Percentiles rank a stretch among this genome's conserved stretches.
Evolutionary conservation across 2,888 invertebrate species (phyloP).

Genomic region (Ormia ochracea): DNA sequence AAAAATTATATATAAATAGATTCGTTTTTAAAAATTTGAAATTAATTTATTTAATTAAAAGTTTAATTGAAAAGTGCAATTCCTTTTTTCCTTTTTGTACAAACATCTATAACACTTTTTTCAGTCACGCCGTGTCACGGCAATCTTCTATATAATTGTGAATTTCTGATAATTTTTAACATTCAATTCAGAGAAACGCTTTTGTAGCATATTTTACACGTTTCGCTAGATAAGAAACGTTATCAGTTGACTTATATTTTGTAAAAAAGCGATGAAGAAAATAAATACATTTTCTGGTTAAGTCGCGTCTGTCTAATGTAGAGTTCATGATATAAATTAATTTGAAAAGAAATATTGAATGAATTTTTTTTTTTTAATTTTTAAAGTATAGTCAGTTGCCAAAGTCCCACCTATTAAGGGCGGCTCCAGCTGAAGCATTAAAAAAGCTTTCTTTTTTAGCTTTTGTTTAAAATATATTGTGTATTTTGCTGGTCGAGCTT

Average conservation of each 20-base stretch:
- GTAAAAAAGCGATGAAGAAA: background rate
- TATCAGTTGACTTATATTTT: slow-evolving; percentile 20
- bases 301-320: slow-evolving; percentile 2
- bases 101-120: too few relatives aligned
- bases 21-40: too few relatives aligned
- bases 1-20: too few relatives aligned
- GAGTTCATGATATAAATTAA: background rate
- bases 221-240: slow-evolving; percentile 20
- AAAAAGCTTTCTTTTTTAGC: too few relatives aligned
- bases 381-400: slow-evolving; percentile 1
- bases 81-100: too few relatives aligned
- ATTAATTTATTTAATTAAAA: too few relatives aligned
- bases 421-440: too few relatives aligned
- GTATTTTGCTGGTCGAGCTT: too few relatives aligned
- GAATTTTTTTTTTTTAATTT: slow-evolving; percentile 10
- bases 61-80: too few relatives aligned
- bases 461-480: too few relatives aligned
- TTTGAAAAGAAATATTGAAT: slow-evolving; percentile 4
- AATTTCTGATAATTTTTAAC: background rate
- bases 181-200: background rate
- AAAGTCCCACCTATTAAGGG: background rate
- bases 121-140: too few relatives aligned
- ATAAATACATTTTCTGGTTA: background rate
- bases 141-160: too few relatives aligned
- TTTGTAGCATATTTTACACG: background rate